A percentile compares a stretch with the other conserved stretches of the same genome.
These are phyloP conservation scores for Sepiola atlantica DNA, from an alignment of 2,888 invertebrate species.

Conservation along the genomic window DNA sequence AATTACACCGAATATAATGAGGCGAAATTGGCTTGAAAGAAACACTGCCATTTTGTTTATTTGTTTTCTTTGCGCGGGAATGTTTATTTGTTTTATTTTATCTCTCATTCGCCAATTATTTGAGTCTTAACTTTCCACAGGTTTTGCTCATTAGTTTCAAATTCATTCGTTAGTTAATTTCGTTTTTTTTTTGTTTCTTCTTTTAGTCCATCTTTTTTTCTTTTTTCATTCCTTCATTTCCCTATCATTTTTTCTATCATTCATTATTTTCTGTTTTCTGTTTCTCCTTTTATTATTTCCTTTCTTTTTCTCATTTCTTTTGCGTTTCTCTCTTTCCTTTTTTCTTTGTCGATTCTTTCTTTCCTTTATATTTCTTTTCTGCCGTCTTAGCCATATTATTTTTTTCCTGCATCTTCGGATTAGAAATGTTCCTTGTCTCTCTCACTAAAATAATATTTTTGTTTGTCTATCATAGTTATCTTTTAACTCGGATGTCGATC, in stretches of 20 bases:
- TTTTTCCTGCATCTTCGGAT: no score
- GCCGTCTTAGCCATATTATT: no score
- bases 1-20: not conserved
- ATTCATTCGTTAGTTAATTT: not conserved
- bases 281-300: not conserved
- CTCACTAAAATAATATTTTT: no score
- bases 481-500: no score
- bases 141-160: not conserved
- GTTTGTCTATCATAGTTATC: no score
- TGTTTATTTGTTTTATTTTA: not conserved
- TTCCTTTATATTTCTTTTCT: no score
- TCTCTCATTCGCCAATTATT: not conserved
- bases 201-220: no score
- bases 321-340: no score
- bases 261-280: not conserved
- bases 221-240: not conserved
- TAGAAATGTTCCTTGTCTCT: no score
- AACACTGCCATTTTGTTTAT: not conserved
- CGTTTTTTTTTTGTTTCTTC: not conserved
- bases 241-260: not conserved
- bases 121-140: not conserved
- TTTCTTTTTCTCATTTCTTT: not conserved
- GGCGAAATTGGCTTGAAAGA: not conserved
- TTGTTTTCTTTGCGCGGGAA: not conserved
- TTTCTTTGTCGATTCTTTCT: no score